These are phyloP conservation scores for Phenganax subtilis DNA, from an alignment of 92 coral and sea anemone species.

Conservation along the genomic window DNA sequence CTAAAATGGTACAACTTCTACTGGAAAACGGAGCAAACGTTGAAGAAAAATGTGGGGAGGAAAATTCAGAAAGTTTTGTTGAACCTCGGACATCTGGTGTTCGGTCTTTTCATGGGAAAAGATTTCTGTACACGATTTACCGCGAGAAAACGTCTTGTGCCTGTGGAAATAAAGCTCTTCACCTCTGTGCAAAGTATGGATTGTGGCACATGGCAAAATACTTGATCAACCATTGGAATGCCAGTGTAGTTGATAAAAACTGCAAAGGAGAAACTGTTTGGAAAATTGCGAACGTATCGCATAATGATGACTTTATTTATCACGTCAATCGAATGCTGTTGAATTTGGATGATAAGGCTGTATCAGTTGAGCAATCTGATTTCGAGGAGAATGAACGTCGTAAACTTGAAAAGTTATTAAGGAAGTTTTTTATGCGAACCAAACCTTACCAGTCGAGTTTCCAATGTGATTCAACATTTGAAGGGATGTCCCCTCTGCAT, in stretches of 20 bases:
- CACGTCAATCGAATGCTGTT: constrained; percentile 18
- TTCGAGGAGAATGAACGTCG: background rate
- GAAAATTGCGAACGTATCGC: constrained; percentile 13
- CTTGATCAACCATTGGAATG: constrained; percentile 5
- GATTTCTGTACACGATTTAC: constrained; percentile 16
- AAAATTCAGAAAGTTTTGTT: background rate
- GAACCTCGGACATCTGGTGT: background rate
- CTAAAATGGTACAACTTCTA: constrained; percentile 32
- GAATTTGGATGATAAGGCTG: background rate
- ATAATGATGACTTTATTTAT: constrained; percentile 19
- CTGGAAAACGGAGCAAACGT: constrained; percentile 36
- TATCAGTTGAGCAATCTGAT: background rate
- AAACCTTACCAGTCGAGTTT: constrained; percentile 5
- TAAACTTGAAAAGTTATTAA: background rate
- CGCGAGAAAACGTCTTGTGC: constrained; percentile 21
- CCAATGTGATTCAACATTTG: constrained; percentile 23
- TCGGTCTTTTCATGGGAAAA: background rate
- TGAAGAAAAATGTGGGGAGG: constrained; percentile 39
- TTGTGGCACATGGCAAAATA: constrained; percentile 25
- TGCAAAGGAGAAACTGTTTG: constrained; percentile 12
- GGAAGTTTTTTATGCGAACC: background rate
- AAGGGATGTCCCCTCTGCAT: constrained; percentile 17
- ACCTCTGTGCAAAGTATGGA: constrained; percentile 11
- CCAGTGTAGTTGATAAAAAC: constrained; percentile 1
- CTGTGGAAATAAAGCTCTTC: constrained; percentile 29